phyloP scores from a whole-genome alignment of 2,113 vertebrate species.

The Phaetusa simplex region DNA sequence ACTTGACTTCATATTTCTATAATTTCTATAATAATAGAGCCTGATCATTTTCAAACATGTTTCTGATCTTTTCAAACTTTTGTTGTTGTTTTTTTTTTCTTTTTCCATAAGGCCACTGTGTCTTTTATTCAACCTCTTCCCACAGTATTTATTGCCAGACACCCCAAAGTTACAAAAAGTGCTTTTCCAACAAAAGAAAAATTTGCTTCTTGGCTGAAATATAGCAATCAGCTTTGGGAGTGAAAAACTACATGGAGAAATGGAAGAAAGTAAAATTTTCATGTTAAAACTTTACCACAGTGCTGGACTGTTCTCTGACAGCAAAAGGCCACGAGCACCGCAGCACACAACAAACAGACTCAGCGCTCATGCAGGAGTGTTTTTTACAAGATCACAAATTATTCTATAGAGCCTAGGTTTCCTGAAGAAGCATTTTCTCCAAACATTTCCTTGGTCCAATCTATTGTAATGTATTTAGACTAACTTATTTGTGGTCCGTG shows the following conservation, averaged over 20 bases:
- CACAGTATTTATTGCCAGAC: neutral
- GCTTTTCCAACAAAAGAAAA: neutral
- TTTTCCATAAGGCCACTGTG: neutral
- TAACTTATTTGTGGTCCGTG: neutral
- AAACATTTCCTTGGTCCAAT: neutral
- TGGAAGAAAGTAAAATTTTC: neutral
- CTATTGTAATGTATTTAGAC: neutral
- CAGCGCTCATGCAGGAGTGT: neutral
- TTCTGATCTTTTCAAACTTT: neutral
- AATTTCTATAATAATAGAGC: neutral
- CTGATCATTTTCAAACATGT: neutral
- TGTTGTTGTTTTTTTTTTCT: accelerated
- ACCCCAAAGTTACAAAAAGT: neutral
- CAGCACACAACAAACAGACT: neutral
- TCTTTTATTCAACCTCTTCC: neutral
- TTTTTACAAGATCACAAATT: neutral
- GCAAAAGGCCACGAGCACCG: neutral
- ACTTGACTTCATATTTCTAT: neutral
- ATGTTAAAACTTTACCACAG: neutral
- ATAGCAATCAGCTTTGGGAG: neutral
- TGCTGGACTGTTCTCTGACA: neutral
- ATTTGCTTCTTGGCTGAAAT: neutral
- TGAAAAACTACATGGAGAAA: neutral
- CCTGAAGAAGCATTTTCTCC: neutral
- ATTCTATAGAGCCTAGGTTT: neutral